Evolutionary conservation across 1,140 invertebrate genomes (phyloP).

Genomic region (Aphaenogaster floridana): DNA sequence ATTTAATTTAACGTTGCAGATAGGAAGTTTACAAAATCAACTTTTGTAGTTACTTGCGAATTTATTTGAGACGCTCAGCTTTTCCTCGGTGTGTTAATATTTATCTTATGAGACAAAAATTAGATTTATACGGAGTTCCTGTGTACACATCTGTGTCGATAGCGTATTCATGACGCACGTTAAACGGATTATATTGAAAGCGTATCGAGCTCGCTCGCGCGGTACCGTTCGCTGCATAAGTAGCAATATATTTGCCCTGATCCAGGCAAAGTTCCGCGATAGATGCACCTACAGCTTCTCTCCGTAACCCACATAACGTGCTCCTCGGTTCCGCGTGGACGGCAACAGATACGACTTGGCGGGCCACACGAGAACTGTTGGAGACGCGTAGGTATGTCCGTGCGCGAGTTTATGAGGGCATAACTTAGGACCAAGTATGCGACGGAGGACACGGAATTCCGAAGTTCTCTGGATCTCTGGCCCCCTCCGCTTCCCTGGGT

Average conservation of each 20-base stretch:
- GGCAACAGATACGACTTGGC: conserved; percentile 75
- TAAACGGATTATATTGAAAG: conserved; percentile 8
- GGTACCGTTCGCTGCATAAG: background rate
- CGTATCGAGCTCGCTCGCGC: background rate
- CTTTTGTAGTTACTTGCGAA: background rate
- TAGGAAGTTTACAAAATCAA: background rate
- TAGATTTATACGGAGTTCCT: background rate
- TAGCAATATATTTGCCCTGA: background rate
- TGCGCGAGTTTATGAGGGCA: conserved; percentile 79
- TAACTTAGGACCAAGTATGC: conserved; percentile 81
- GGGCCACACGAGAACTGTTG: conserved; percentile 29
- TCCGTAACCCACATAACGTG: conserved; percentile 50
- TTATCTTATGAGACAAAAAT: background rate
- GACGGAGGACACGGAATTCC: conserved; percentile 69
- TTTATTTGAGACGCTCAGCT: background rate
- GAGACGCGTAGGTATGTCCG: conserved; percentile 76
- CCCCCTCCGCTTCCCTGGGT: background rate
- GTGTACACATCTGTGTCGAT: background rate
- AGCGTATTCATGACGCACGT: background rate
- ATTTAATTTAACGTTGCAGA: background rate
- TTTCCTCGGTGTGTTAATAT: background rate
- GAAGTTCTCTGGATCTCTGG: conserved; percentile 58
- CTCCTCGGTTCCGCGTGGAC: conserved; percentile 28
- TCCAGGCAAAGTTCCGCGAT: conserved; percentile 38
- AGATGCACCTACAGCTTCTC: conserved; percentile 26